Base-by-base conservation (phyloP, 2,888 invertebrate species). In the Melanotus villosus region DNA sequence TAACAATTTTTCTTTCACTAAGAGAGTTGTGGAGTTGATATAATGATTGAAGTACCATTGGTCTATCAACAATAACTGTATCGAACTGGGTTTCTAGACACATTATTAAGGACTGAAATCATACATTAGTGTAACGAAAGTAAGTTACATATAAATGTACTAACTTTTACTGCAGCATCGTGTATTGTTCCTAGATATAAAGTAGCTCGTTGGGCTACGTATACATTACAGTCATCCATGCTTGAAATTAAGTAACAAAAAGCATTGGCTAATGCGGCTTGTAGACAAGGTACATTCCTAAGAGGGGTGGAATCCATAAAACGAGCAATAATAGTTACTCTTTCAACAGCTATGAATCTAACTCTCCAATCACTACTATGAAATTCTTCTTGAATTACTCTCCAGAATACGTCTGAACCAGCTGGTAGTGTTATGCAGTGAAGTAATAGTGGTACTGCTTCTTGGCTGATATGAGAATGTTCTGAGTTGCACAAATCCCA, bases 61-160 rank as follows among this genome's bases (percentile, higher is more conserved):
- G 97, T 38, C 99, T 90, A 85, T 99, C 99, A 68, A 96, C 93
- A 70, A 98, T 97, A 72, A 99, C 97, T 70, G 95, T 90, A 87
- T 99, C 99, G 86, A 99, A 99, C 87, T 99, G 99, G 0, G 96
- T 94, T 88, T 99, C 99, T 86, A 99, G 86, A 84, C 99, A 99
- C 88, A 93, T 92, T 68, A 97, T 91, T 73, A 98, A 88, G 65
- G 96, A 91, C 93, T 95, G 85, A 38, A 82, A 84, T 71, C 10
- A 54, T 21, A 38, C 5, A 18, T 16, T n/a, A 43, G 4, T 23
- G 16, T 57, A 57, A 57, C n/a, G n/a, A 32, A 23, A 26, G 1
- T 38, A 7, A 10, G 36, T 12, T 1, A 10, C 18, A 38, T 2
- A 41, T 12, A 18, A 34, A 14, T 19, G 14, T 14, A 41, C 4